These are phyloP conservation scores for Drosophila ficusphila DNA, from an alignment of 1,140 invertebrate species.

Conservation along the genomic window DNA sequence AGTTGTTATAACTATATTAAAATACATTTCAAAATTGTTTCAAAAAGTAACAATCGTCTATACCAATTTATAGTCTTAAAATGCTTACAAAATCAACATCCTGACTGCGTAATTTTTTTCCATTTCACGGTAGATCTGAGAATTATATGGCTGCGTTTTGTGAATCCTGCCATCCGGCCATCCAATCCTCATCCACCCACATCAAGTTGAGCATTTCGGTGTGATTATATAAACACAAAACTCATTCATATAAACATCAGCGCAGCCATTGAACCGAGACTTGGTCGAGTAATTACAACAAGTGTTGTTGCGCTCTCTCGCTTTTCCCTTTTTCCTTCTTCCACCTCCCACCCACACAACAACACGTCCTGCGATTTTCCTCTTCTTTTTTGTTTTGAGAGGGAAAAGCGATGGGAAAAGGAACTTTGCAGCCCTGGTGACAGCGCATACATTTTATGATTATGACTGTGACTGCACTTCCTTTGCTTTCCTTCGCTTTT, in stretches of 20 bases:
- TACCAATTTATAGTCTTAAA: too few species aligned
- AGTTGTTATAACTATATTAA: too few species aligned
- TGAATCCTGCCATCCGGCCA: not conserved
- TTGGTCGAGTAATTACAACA: constrained; percentile 70
- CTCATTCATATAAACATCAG: constrained; percentile 73
- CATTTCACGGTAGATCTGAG: not conserved
- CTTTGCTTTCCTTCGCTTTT: constrained; percentile 21
- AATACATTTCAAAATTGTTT: too few species aligned
- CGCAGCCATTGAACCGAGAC: constrained; percentile 56
- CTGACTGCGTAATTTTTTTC: too few species aligned
- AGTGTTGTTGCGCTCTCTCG: constrained; percentile 41
- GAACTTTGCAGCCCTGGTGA: constrained; percentile 47
- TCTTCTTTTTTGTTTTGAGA: constrained; percentile 25
- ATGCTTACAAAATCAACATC: too few species aligned
- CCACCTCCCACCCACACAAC: not conserved
- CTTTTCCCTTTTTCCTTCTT: not conserved
- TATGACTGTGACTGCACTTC: constrained; percentile 57
- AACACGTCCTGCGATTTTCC: not conserved
- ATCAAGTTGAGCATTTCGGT: constrained; percentile 49
- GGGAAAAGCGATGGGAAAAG: not conserved
- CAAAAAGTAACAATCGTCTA: too few species aligned
- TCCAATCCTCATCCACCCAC: not conserved
- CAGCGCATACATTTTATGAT: constrained; percentile 79
- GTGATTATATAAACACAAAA: constrained; percentile 75
- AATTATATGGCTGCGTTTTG: not conserved